These are phyloP conservation scores for Kryptolebias ocellatus DNA, from an alignment of 2,797 vertebrate genomes.

Conservation along the genomic window DNA sequence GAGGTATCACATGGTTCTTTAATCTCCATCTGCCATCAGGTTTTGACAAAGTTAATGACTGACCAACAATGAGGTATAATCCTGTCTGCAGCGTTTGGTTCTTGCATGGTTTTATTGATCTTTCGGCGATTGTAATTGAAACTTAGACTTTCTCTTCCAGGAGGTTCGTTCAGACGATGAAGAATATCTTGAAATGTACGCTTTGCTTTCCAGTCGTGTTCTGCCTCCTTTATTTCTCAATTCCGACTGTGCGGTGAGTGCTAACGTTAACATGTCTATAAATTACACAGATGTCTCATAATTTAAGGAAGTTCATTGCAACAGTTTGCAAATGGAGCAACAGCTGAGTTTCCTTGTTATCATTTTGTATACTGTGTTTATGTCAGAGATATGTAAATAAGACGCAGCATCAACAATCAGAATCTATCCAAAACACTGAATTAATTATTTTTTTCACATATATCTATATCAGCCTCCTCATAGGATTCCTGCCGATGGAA, in stretches of 20 bases:
- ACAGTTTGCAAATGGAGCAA: not conserved
- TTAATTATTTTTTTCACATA: not conserved
- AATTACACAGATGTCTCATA: not conserved
- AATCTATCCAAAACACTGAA: not conserved
- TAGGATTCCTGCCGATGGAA: constrained; percentile 60
- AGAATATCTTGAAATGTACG: not conserved
- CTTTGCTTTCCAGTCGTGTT: constrained; percentile 23
- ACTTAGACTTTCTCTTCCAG: not conserved
- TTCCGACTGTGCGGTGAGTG: constrained; percentile 44
- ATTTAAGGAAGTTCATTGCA: not conserved
- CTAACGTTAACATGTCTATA: not conserved
- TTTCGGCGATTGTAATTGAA: not conserved
- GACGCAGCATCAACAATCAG: not conserved
- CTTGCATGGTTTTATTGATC: not conserved
- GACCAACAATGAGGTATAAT: not conserved
- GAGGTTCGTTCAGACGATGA: constrained; percentile 41
- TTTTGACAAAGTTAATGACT: not conserved
- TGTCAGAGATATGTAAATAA: too few species aligned
- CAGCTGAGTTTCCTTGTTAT: not conserved
- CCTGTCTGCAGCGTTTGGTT: not conserved
- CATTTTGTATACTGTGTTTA: not conserved
- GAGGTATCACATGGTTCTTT: not conserved
- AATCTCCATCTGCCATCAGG: not conserved
- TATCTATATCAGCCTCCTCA: constrained; percentile 44
- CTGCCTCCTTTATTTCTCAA: constrained; percentile 23